Conservation (phyloP, 1,140 invertebrate species). For the Anagrus nilaparvatae region DNA sequence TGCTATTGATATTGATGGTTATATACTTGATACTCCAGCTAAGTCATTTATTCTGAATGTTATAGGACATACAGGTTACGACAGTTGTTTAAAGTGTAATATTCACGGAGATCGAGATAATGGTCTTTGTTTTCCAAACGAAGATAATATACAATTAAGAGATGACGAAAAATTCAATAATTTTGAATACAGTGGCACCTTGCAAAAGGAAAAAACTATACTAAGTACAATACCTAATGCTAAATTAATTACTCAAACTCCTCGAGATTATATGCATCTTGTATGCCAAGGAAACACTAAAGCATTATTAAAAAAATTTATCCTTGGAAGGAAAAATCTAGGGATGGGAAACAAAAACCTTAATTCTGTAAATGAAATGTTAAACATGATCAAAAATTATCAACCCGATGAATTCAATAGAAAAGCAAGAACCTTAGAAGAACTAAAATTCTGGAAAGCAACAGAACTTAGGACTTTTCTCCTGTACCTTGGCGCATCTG, state of each 20-base stretch:
- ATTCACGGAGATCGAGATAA: conserved; percentile 19
- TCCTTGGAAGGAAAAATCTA: conserved; percentile 7
- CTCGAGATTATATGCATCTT: conserved; percentile 24
- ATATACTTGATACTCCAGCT: conserved; percentile 35
- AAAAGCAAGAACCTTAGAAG: conserved; percentile 20
- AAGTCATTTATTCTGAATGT: conserved; percentile 28
- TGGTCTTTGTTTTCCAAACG: conserved; percentile 18
- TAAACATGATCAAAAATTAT: conserved; percentile 3
- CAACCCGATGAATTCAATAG: conserved; percentile 24
- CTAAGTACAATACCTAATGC: conserved; percentile 16
- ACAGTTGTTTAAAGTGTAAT: conserved; percentile 31
- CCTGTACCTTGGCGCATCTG: conserved; percentile 22
- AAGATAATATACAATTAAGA: conserved; percentile 9
- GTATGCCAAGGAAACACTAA: conserved; percentile 24
- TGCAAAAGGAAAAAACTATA: conserved; percentile 12
- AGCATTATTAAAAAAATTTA: conserved; percentile 20
- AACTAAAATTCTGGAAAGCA: conserved; percentile 25
- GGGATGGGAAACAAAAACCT: conserved; percentile 1
- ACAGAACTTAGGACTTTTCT: conserved; percentile 27
- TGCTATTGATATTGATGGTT: conserved; percentile 16
- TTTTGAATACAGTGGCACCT: conserved; percentile 1
- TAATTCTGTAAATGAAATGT: neutral
- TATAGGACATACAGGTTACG: conserved; percentile 30
- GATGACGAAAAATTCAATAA: conserved; percentile 12
- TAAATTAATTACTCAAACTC: conserved; percentile 18